A percentile compares a stretch with the other conserved stretches of the same genome.
Evolutionary conservation across 1,140 invertebrate genomes (phyloP).

Genomic region (Linepithema humile): DNA sequence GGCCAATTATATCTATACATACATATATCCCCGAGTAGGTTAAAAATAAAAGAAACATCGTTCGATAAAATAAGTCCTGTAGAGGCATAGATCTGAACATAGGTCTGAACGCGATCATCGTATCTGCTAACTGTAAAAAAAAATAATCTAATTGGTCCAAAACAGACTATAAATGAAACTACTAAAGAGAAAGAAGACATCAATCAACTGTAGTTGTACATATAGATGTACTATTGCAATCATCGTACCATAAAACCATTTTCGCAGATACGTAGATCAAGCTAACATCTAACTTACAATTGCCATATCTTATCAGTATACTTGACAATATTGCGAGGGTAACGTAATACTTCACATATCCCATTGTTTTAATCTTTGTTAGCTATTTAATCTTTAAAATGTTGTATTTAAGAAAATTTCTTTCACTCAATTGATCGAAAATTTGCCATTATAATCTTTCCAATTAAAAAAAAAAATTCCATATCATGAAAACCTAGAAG

Average conservation of each 20-base stretch:
- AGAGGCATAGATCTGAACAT: neutral
- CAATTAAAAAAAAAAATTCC: neutral
- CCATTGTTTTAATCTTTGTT: neutral
- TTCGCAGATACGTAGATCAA: neutral
- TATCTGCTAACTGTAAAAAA: neutral
- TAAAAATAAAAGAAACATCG: neutral
- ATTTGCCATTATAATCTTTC: neutral
- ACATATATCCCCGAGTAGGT: neutral
- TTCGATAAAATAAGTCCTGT: neutral
- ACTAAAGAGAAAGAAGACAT: neutral
- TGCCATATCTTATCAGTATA: neutral
- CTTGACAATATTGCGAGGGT: slow-evolving; percentile 24
- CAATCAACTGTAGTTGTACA: neutral
- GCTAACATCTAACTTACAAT: slow-evolving; percentile 1
- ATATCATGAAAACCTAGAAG: neutral
- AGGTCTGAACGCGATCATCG: neutral
- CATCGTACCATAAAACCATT: neutral
- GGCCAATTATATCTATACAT: slow-evolving; percentile 23
- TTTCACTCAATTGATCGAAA: neutral
- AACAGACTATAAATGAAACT: neutral
- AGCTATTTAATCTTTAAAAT: neutral
- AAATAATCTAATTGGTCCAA: neutral
- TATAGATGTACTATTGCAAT: neutral
- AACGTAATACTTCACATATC: neutral
- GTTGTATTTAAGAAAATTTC: neutral